A percentile compares a stretch with the other conserved stretches of the same genome.
Evolutionary conservation across 2,797 vertebrate species (phyloP).

Genomic region (Gallinago nigripennis): DNA sequence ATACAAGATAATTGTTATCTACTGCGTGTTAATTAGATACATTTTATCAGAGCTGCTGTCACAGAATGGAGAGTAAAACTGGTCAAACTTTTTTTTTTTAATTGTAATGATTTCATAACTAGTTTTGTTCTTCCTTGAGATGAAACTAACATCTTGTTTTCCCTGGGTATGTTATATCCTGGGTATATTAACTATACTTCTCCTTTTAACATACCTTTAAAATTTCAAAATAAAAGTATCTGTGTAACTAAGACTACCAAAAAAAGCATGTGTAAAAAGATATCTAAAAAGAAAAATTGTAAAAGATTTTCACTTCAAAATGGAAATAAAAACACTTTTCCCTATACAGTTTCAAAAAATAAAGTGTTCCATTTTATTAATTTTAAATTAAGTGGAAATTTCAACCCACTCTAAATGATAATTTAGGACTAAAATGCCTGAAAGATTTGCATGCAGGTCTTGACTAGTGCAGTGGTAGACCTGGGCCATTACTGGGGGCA

Average conservation of each 20-base stretch:
- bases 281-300: neutral
- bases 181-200: neutral
- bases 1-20: conserved; percentile 58
- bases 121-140: neutral
- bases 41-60: conserved; percentile 38
- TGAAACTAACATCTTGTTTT: neutral
- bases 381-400: conserved; percentile 1
- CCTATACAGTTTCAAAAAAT: neutral
- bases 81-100: neutral
- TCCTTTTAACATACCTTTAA: neutral
- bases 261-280: neutral
- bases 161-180: neutral
- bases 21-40: conserved; percentile 60
- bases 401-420: neutral
- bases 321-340: neutral
- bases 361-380: neutral
- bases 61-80: conserved; percentile 5
- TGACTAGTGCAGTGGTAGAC: neutral
- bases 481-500: neutral
- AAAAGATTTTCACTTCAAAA: neutral
- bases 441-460: neutral
- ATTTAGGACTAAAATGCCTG: neutral
- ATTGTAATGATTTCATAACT: neutral
- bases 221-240: neutral
- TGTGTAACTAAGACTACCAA: neutral